Evolutionary conservation across 2,113 vertebrate genomes (phyloP), one percentile per base, ranked within the genome.

Genomic region (Phaetusa simplex): DNA sequence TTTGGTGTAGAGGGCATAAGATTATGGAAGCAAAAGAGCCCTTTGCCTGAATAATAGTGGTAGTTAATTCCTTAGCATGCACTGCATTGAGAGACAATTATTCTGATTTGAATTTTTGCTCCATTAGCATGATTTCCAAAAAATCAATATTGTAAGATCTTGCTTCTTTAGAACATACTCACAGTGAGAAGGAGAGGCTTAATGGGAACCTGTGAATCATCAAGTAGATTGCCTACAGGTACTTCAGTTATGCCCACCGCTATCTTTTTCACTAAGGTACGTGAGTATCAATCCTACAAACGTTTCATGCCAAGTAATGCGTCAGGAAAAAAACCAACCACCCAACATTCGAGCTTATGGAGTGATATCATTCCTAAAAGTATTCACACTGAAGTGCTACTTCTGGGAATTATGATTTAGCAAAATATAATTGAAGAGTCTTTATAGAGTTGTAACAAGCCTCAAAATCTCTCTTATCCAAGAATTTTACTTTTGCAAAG

Each of bases 201-300:
- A 90, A 97, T 88, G 71, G 88, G 78, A 52, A 64, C 21, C 19
- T 67, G 36, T 82, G 84, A 96, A 77, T 93, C 78, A 90, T 91
- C 82, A 77, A 53, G 86, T 70, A 62, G 78, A 58, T 91, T 96
- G 76, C 71, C 49, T 78, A 32, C 45, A 93, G 67, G 78, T 97
- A 55, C 69, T 96, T 72, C 38, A 77, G 66, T 72, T 86, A 55
- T 52, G 29, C 49, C 50, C 62, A 64, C 26, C 2, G 1, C 85
- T 91, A 2, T 82, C 29, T 88, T 81, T 84, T 90, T 61, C 84
- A 62, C 49, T 69, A 36, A 79, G 40, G 64, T 83, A 62, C 64
- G 61, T 86, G 56, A 84, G 40, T 53, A 82, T 90, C 74, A 82
- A 42, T 87, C 49, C 77, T 65, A 65, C 73, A 89, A 96, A 76